Evolutionary conservation across 1,140 invertebrate species (phyloP), one percentile per base, ranked within the genome.

Genomic region (Lethocerus indicus): DNA sequence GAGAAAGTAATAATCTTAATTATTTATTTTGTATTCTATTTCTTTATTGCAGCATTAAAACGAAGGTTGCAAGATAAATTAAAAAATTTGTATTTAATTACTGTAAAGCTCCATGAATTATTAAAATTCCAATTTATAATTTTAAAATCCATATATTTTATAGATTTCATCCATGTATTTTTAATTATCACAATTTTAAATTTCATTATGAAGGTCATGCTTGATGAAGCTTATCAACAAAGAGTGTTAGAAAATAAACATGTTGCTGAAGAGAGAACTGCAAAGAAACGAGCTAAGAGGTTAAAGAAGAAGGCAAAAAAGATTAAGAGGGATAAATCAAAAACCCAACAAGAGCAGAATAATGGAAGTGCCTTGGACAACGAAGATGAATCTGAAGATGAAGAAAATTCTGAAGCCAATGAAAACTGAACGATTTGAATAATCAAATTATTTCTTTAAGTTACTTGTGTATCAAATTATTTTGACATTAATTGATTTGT

Each of bases 221-320:
- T 82, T 26, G 87, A 95, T 66, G 73, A 78, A 21, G 83, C 83
- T 51, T 95, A 86, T 67, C 78, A 83, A 54, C 60, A 68, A 42
- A 92, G 86, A 67, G 60, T 94, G 6, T 80, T 87, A 64, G 73
- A 86, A 57, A 90, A 93, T 60, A 76, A 76, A 61, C 73, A 63
- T 56, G 63, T 66, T 56, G 79, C 83, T 23, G 87, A 92, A 58
- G 76, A 84, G 60, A 72, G 68, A 61, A 90, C 86, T 1, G 83
- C 83, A 0, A 91, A 89, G 54, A 90, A 87, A 65, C 67, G 87
- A 57, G 79, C 78, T 1, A 92, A 90, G 63, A 70, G 87, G 55
- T 60, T 81, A 47, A 88, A 83, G 58, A 84, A 76, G 56, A 90
- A 87, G 58, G 66, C 73, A 74, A 71, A 59, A 53, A 61, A 35